A percentile compares a stretch with the other conserved stretches of the same genome.
Conservation (phyloP, 2,113 vertebrate species). For the Xiphorhynchus elegans region DNA sequence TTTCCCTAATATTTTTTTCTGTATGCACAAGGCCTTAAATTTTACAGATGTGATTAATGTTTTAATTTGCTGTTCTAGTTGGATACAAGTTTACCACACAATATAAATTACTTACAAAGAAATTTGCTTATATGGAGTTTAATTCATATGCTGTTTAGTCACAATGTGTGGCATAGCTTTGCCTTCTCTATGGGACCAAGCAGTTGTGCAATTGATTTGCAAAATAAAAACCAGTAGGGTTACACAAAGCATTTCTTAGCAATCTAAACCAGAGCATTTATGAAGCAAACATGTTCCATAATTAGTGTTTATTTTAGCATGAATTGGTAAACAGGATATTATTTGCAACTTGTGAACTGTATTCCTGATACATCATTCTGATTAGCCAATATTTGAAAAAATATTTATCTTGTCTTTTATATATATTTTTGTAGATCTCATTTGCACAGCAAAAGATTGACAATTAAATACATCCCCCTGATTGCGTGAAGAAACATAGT, state of each 20-base stretch:
- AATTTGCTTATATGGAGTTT: slow-evolving; percentile 83
- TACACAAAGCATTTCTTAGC: slow-evolving; percentile 62
- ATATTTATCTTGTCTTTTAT: background rate
- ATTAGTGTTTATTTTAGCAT: slow-evolving; percentile 64
- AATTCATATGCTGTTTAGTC: slow-evolving; percentile 84
- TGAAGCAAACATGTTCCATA: slow-evolving; percentile 49
- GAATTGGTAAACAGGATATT: slow-evolving; percentile 57
- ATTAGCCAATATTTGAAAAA: slow-evolving; percentile 26
- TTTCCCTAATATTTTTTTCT: slow-evolving; percentile 85
- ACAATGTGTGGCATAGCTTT: slow-evolving; percentile 74
- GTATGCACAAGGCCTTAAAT: slow-evolving; percentile 81
- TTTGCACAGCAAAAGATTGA: slow-evolving; percentile 5
- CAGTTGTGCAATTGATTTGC: slow-evolving; percentile 65
- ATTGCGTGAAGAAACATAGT: background rate
- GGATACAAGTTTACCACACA: slow-evolving; percentile 84
- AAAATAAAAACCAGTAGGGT: slow-evolving; percentile 65
- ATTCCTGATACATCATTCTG: slow-evolving; percentile 51
- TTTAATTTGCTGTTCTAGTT: slow-evolving; percentile 87
- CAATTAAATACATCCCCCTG: background rate
- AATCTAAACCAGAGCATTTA: slow-evolving; percentile 56
- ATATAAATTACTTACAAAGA: slow-evolving; percentile 86
- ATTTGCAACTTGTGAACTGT: slow-evolving; percentile 52
- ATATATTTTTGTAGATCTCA: background rate
- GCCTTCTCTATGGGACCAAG: slow-evolving; percentile 55
- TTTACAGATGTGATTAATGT: slow-evolving; percentile 87